Percentiles rank a stretch among this genome's conserved stretches.
phyloP scores from a whole-genome alignment of 2,888 invertebrate genomes.

The Hypselothyrea guttata region DNA sequence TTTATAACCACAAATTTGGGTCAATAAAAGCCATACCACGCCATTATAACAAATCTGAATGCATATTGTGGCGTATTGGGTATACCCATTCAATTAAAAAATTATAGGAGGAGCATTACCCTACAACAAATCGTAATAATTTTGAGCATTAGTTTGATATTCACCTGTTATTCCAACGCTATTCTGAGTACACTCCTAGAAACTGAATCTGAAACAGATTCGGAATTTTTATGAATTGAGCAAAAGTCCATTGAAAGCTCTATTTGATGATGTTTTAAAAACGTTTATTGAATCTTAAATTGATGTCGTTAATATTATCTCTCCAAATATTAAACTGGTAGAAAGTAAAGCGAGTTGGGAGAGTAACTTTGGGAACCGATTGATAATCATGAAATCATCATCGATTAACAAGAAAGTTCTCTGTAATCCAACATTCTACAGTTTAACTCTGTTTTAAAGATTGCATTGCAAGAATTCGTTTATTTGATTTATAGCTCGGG shows the following conservation, averaged over 20 bases:
- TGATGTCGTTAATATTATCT: not conserved
- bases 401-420: too few species aligned
- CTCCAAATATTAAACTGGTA: constrained; percentile 7
- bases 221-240: constrained; percentile 23
- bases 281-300: fast-evolving
- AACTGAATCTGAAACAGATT: too few species aligned
- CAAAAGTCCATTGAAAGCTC: constrained; percentile 3
- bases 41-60: too few species aligned
- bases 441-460: too few species aligned
- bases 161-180: constrained; percentile 35
- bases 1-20: too few species aligned
- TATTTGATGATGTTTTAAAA: not conserved
- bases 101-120: constrained; percentile 15
- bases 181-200: constrained; percentile 42
- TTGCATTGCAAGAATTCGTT: too few species aligned
- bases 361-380: too few species aligned
- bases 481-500: not conserved
- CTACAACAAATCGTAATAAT: constrained; percentile 35
- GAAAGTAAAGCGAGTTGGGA: too few species aligned
- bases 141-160: constrained; percentile 33
- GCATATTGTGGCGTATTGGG: constrained; percentile 38
- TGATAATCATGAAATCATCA: too few species aligned
- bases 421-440: too few species aligned
- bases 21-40: too few species aligned
- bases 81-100: constrained; percentile 10